These are phyloP conservation scores for Plestiodon gilberti DNA, from an alignment of 2,113 vertebrate species.

Conservation along the genomic window DNA sequence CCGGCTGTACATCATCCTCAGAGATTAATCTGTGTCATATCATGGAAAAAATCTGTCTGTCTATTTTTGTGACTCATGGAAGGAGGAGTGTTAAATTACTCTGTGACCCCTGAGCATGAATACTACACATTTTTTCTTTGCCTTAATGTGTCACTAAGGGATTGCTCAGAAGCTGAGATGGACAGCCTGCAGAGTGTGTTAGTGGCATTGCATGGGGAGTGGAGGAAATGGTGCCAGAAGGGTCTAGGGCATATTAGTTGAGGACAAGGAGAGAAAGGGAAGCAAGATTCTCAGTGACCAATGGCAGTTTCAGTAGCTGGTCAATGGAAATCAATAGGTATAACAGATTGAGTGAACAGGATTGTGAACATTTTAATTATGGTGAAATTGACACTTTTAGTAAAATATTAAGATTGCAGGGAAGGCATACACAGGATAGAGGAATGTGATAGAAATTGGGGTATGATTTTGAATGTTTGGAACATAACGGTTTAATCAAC, in stretches of 20 bases:
- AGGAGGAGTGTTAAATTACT: slow-evolving; percentile 31
- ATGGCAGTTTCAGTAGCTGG: not conserved
- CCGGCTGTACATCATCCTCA: not conserved
- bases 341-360: too few species aligned
- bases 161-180: not conserved
- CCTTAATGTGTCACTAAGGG: slow-evolving; percentile 21
- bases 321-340: too few species aligned
- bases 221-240: not conserved
- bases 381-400: too few species aligned
- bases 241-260: not conserved
- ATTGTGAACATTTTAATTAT: too few species aligned
- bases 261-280: not conserved
- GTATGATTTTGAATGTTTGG: too few species aligned
- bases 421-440: too few species aligned
- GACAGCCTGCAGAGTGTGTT: not conserved
- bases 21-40: slow-evolving; percentile 7
- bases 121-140: slow-evolving; percentile 36
- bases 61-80: slow-evolving; percentile 38
- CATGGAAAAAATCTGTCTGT: slow-evolving; percentile 31
- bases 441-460: too few species aligned
- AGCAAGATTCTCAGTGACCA: not conserved
- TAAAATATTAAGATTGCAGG: too few species aligned
- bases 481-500: too few species aligned
- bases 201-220: not conserved
- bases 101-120: slow-evolving; percentile 17